Conservation (phyloP, 2,888 invertebrate species). For the Calameuta pallipes region DNA sequence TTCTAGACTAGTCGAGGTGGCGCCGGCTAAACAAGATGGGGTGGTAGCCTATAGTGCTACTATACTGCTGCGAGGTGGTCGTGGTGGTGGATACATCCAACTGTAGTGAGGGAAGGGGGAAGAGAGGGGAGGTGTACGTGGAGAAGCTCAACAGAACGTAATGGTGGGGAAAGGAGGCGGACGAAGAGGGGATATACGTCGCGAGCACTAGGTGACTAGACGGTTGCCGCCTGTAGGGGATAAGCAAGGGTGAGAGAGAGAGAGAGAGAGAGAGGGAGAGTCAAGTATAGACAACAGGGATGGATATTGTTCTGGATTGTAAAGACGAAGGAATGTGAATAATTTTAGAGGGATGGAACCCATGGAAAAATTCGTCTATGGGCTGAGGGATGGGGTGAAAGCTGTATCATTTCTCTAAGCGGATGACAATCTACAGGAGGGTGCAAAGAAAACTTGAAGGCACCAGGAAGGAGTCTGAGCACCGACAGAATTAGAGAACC, state of each 20-base stretch:
- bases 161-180: slow-evolving; percentile 14
- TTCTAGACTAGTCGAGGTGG: slow-evolving; percentile 1
- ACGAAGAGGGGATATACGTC: slow-evolving; percentile 6
- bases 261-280: no score
- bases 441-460: background rate
- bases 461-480: background rate
- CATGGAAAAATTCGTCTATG: background rate
- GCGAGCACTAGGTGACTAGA: slow-evolving; percentile 7
- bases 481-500: slow-evolving; percentile 15
- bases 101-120: background rate
- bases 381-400: background rate
- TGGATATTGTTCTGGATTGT: background rate
- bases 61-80: background rate
- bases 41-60: background rate
- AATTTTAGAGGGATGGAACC: background rate
- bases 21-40: background rate
- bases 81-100: background rate
- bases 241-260: slow-evolving; percentile 18
- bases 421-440: background rate
- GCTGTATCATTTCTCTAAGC: background rate
- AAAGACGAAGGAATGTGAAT: background rate
- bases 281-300: no score
- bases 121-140: slow-evolving; percentile 12
- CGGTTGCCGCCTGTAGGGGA: slow-evolving; percentile 2
- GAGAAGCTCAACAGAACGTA: slow-evolving; percentile 9